phyloP scores from a whole-genome alignment of 2,888 invertebrate species.

The Polyploca ridens region DNA sequence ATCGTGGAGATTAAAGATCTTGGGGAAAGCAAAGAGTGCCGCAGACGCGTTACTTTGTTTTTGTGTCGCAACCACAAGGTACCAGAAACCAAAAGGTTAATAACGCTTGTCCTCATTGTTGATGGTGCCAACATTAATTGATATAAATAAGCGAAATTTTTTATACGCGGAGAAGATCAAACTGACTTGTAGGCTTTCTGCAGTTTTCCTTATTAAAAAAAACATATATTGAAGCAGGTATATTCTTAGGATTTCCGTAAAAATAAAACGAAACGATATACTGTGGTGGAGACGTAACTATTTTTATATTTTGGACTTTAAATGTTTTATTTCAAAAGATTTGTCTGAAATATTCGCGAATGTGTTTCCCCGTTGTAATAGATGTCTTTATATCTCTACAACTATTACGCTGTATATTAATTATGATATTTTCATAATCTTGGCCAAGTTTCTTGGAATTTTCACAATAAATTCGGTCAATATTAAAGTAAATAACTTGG shows the following conservation, averaged over 20 bases:
- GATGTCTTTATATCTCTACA: conserved; percentile 1
- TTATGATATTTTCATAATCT: conserved; percentile 8
- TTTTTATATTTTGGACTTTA: no score
- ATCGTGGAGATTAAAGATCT: conserved; percentile 41
- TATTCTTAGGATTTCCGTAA: no score
- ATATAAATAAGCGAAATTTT: neutral
- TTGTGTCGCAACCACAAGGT: conserved; percentile 17
- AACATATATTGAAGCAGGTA: no score
- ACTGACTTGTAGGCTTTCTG: neutral
- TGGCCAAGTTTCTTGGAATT: conserved; percentile 15
- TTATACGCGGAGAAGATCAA: neutral
- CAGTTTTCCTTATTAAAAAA: no score
- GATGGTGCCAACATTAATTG: conserved; percentile 7
- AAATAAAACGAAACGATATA: no score
- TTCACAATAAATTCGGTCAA: conserved; percentile 24
- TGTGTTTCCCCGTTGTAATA: neutral
- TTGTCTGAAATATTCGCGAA: neutral
- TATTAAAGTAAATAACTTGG: conserved; percentile 46
- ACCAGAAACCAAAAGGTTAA: conserved; percentile 6
- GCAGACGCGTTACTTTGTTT: conserved; percentile 27
- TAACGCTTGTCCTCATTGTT: conserved; percentile 7
- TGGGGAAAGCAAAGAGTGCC: conserved; percentile 26
- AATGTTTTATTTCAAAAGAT: neutral
- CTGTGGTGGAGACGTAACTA: no score
- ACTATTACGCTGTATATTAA: conserved; percentile 6